Evolutionary conservation across 2,797 vertebrate species (phyloP).

Genomic region (Anableps anableps): DNA sequence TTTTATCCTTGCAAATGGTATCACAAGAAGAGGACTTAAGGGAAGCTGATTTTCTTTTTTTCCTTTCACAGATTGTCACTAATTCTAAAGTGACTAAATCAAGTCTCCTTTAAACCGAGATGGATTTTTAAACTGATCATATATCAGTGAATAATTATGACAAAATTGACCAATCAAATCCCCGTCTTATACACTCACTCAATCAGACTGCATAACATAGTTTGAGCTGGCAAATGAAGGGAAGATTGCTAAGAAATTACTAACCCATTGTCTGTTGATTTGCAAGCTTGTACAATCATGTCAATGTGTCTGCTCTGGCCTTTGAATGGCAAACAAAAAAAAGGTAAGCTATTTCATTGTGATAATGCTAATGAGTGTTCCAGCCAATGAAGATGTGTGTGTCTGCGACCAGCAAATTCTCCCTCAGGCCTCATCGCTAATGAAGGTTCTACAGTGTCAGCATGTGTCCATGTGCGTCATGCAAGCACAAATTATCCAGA

Average conservation of each 20-base stretch:
- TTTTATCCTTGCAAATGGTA: background rate
- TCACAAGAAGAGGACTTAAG: background rate
- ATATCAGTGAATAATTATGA: conserved; percentile 26
- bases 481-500: conserved; percentile 60
- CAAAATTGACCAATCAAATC: conserved; percentile 67
- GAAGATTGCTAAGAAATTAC: conserved; percentile 62
- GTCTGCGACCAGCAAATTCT: conserved; percentile 20
- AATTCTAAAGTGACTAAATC: conserved; percentile 9
- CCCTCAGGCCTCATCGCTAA: conserved; percentile 34
- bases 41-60: background rate
- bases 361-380: conserved; percentile 56
- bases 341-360: conserved; percentile 64
- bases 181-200: conserved; percentile 48
- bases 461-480: conserved; percentile 28
- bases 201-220: conserved; percentile 52
- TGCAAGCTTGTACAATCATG: conserved; percentile 65
- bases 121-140: conserved; percentile 2
- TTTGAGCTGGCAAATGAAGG: conserved; percentile 48
- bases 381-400: conserved; percentile 9
- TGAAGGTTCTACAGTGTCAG: conserved; percentile 45
- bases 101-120: background rate
- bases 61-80: background rate
- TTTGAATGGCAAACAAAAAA: conserved; percentile 56
- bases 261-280: conserved; percentile 69
- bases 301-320: conserved; percentile 43